Conservation (phyloP, 1,140 invertebrate species). For the Macrobrachium nipponense region DNA sequence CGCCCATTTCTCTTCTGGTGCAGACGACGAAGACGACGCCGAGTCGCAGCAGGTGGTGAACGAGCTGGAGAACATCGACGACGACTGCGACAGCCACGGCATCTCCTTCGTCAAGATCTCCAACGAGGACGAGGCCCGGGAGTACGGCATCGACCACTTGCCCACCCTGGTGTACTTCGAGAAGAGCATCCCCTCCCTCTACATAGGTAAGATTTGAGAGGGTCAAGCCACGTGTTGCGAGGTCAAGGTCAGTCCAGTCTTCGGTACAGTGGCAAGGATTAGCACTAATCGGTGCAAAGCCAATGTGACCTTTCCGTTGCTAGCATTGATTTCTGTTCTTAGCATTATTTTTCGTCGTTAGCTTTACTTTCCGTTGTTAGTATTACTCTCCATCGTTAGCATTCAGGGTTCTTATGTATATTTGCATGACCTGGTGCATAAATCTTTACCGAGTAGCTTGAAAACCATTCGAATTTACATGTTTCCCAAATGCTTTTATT, state of each 20-base stretch:
- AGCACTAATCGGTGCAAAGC: neutral
- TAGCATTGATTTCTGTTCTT: no score
- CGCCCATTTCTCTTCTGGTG: slow-evolving; percentile 22
- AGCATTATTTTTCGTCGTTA: no score
- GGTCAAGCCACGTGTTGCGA: neutral
- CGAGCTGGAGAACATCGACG: slow-evolving; percentile 94
- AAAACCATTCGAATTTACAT: no score
- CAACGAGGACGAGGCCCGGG: slow-evolving; percentile 77
- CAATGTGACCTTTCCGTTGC: no score
- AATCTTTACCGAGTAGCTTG: no score
- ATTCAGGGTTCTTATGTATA: no score
- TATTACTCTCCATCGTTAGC: no score
- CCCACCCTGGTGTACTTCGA: slow-evolving; percentile 93
- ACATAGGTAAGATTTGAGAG: slow-evolving; percentile 78
- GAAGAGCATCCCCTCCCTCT: slow-evolving; percentile 91
- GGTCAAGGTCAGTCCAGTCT: neutral
- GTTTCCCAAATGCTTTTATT: no score
- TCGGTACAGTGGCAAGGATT: neutral
- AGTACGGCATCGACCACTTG: slow-evolving; percentile 87
- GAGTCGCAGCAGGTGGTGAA: slow-evolving; percentile 87
- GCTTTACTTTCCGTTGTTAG: no score
- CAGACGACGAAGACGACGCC: slow-evolving; percentile 91
- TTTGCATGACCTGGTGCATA: no score
- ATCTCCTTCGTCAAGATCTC: slow-evolving; percentile 88
- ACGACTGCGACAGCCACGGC: slow-evolving; percentile 89